These are phyloP conservation scores for Apodemia mormo DNA, from an alignment of 2,888 invertebrate species.

Conservation along the genomic window DNA sequence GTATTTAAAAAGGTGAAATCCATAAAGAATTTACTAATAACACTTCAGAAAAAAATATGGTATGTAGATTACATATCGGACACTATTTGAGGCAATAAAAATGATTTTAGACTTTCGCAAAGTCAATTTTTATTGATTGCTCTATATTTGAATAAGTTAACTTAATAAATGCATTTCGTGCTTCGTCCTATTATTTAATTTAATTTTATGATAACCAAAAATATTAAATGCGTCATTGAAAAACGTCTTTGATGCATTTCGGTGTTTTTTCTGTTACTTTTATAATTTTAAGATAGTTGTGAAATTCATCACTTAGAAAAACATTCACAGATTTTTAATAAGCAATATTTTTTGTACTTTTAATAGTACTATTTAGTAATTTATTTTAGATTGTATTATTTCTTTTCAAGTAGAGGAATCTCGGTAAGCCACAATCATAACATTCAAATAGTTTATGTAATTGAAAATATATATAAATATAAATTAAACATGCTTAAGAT, in stretches of 20 bases:
- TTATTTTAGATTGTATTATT: conserved; percentile 28
- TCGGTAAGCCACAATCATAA: not conserved
- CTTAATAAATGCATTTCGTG: not conserved
- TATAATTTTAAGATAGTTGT: not conserved
- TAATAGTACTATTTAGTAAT: conserved; percentile 28
- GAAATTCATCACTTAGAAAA: not conserved
- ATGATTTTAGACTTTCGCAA: not conserved
- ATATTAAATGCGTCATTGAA: not conserved
- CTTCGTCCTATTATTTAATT: not conserved
- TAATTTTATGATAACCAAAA: not conserved
- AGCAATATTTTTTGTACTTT: conserved; percentile 3
- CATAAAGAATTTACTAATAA: no score
- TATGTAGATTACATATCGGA: no score
- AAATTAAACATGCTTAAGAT: no score
- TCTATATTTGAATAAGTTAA: not conserved
- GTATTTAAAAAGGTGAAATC: no score
- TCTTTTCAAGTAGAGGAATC: not conserved
- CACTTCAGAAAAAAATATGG: no score
- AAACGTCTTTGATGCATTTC: no score
- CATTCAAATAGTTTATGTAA: no score
- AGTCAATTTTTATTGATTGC: not conserved
- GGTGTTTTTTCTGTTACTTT: no score
- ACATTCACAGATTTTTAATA: not conserved
- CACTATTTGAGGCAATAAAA: no score
- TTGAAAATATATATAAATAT: no score